Base-by-base conservation (phyloP, 2,113 vertebrate species). In the Epinephelus moara region DNA sequence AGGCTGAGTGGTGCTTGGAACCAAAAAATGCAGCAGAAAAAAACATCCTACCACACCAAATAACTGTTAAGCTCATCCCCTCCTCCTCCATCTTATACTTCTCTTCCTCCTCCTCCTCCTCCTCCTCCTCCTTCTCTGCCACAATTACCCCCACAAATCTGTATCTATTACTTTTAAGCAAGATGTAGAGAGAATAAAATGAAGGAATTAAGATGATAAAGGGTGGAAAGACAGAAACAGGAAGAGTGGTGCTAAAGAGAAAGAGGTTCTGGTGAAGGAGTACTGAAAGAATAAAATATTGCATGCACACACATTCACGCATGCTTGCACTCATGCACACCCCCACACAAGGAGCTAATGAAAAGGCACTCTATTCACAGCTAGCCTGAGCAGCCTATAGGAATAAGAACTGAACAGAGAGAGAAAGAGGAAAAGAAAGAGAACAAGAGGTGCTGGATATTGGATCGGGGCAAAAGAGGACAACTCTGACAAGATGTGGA, bases 401-500 rank as follows among this genome's bases (percentile, higher is more conserved):
- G 70, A 83, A 45, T 47, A 21, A 69, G 25, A 88, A 70, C 13
- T 2, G 37, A 55, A 62, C 9, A 49, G 37, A 18, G 18, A 75
- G 52, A 67, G 63, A 59, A 30, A 33, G 52, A 59, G 12, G 6
- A n/a, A 42, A 45, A 6, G 55, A 25, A 47, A 42, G 37, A 80
- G 77, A 78, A 78, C 27, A 86, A 70, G 73, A 64, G 78, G 64
- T 82, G 75, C 45, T 79, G 64, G 80, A 85, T 84, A 68, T 66
- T 77, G 74, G 25, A 82, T 84, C 6, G 61, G 78, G 80, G 78
- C 75, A 88, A 78, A 88, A 70, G 71, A 89, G 88, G 84, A 84
- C 86, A 87, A 70, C 47, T 84, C 82, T 88, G 87, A 90, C 84
- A 84, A 86, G 79, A 82, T 90, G 79, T 78, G 71, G 70, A 89